Conservation (phyloP, 2,113 vertebrate species). For the Ailuropoda melanoleuca region DNA sequence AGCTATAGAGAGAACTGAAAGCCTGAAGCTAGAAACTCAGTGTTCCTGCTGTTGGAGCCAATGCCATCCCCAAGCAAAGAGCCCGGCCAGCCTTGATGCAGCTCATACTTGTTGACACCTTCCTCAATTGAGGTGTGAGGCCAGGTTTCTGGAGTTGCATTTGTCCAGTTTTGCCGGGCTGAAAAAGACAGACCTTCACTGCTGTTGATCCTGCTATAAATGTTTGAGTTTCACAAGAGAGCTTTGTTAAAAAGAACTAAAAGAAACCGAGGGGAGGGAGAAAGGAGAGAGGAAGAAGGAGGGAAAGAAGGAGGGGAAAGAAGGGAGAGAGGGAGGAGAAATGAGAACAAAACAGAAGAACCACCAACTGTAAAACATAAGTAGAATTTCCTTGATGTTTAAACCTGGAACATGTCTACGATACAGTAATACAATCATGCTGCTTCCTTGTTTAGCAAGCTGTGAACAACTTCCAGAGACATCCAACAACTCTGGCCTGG, state of each 20-base stretch:
- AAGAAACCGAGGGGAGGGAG: rapidly evolving
- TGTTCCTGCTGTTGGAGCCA: slow-evolving; percentile 49
- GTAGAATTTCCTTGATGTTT: not conserved
- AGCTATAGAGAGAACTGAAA: slow-evolving; percentile 72
- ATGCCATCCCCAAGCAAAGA: not conserved
- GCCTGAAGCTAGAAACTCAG: slow-evolving; percentile 59
- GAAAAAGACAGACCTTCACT: slow-evolving; percentile 52
- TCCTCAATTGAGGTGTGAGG: not conserved
- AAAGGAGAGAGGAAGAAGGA: too few species aligned
- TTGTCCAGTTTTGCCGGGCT: slow-evolving; percentile 20
- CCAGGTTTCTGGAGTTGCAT: slow-evolving; percentile 21
- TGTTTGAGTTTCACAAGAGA: not conserved
- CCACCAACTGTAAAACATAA: not conserved
- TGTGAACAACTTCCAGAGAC: slow-evolving; percentile 56
- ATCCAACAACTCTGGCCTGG: slow-evolving; percentile 12
- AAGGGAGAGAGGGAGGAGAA: not conserved
- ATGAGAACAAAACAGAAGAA: not conserved
- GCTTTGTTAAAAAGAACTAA: not conserved
- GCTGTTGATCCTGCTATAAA: not conserved
- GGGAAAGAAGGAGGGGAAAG: not conserved
- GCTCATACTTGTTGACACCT: slow-evolving; percentile 54
- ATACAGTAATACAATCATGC: not conserved
- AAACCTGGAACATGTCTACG: not conserved
- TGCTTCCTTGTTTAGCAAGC: slow-evolving; percentile 50
- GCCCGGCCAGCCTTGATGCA: slow-evolving; percentile 1